phyloP scores from a whole-genome alignment of 1,140 invertebrate genomes.

The Ptiloglossa arizonensis region DNA sequence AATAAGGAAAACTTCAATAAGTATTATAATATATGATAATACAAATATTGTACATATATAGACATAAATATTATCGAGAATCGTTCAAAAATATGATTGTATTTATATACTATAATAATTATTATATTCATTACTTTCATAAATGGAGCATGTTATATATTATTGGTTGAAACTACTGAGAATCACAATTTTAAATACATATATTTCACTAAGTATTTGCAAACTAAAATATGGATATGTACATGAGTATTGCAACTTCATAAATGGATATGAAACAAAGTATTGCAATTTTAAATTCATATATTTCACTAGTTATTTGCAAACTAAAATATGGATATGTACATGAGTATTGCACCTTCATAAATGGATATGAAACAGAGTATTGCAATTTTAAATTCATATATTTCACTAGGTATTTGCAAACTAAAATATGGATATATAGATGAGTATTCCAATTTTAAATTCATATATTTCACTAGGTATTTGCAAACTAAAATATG shows the following conservation, averaged over 20 bases:
- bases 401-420: conserved; percentile 10
- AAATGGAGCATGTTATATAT: conserved; percentile 1
- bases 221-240: not conserved
- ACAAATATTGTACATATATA: not conserved
- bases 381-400: conserved; percentile 8
- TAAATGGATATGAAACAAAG: not conserved
- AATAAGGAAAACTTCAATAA: not conserved
- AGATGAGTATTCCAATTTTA: conserved; percentile 7
- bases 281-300: not conserved
- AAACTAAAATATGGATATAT: not conserved
- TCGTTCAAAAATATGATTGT: not conserved
- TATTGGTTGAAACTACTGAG: too few species aligned
- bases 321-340: too few species aligned
- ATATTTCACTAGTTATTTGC: too few species aligned
- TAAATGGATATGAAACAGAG: not conserved
- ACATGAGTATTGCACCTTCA: not conserved
- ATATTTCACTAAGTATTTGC: not conserved
- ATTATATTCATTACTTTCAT: too few species aligned
- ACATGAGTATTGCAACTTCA: not conserved
- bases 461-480: not conserved
- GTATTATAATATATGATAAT: not conserved
- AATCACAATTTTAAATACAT: not conserved
- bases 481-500: conserved; percentile 1
- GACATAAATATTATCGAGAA: not conserved
- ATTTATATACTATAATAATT: too few species aligned